phyloP scores from a whole-genome alignment of 2,113 vertebrate species.

The Merops nubicus region DNA sequence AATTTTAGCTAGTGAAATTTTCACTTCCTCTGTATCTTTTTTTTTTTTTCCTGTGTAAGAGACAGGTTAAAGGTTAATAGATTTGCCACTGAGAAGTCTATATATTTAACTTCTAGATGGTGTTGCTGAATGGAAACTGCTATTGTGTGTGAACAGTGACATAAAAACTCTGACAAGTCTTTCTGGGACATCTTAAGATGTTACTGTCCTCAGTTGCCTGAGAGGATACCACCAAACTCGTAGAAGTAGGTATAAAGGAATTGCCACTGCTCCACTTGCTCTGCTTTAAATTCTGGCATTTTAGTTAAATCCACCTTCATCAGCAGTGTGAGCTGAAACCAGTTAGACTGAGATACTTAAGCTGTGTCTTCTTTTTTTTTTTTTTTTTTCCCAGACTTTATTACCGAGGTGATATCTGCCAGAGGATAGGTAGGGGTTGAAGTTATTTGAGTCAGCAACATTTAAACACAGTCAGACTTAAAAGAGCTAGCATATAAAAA shows the following conservation, averaged over 20 bases:
- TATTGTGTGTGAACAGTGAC: neutral
- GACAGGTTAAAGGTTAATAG: neutral
- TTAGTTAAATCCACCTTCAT: neutral
- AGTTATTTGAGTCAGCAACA: neutral
- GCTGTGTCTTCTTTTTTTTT: neutral
- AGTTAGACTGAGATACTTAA: neutral
- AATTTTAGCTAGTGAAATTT: neutral
- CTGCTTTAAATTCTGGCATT: neutral
- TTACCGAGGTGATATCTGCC: neutral
- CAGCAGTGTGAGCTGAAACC: neutral
- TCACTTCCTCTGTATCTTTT: neutral
- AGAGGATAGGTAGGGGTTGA: neutral
- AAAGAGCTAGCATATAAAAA: neutral
- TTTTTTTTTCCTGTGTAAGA: neutral
- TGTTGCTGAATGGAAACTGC: neutral
- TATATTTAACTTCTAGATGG: neutral
- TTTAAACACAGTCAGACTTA: neutral
- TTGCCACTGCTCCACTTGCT: neutral
- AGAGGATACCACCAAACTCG: neutral
- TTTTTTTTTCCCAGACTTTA: neutral
- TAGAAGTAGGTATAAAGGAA: neutral
- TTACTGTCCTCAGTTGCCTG: neutral
- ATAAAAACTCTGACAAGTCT: neutral
- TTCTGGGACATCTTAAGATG: neutral
- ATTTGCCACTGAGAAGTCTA: neutral